Evolutionary conservation across 2,888 invertebrate genomes (phyloP).

Genomic region (Diaperis boleti): DNA sequence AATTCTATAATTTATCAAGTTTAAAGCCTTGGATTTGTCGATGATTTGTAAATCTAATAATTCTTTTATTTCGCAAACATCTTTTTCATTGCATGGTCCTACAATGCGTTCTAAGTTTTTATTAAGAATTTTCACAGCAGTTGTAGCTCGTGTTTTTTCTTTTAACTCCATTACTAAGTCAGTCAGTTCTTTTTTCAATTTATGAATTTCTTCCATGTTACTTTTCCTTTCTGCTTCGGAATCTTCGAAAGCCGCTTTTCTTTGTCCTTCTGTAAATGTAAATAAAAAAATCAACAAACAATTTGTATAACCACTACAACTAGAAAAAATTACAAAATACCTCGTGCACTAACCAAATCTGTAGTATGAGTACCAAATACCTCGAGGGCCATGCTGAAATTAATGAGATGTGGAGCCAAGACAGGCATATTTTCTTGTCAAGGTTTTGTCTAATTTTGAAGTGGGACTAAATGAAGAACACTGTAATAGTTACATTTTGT

Average conservation of each 20-base stretch:
- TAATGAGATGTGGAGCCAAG: too few species aligned
- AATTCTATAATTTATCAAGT: conserved; percentile 78
- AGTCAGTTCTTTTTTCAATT: conserved; percentile 81
- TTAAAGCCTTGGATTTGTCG: conserved; percentile 79
- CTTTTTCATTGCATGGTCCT: conserved; percentile 68
- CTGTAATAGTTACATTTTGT: too few species aligned
- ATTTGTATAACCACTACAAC: too few species aligned
- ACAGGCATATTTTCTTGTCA: too few species aligned
- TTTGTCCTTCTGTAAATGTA: conserved; percentile 79
- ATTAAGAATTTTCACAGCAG: conserved; percentile 56
- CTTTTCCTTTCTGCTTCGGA: conserved; percentile 81
- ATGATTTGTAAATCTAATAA: conserved; percentile 78
- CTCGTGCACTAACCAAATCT: too few species aligned
- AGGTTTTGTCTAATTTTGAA: too few species aligned
- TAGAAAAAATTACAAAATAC: too few species aligned
- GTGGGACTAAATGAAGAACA: too few species aligned
- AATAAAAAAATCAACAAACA: too few species aligned
- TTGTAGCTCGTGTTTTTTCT: conserved; percentile 69
- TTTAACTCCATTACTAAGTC: conserved; percentile 72
- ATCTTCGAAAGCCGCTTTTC: conserved; percentile 86
- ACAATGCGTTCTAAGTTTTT: conserved; percentile 58
- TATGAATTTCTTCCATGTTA: conserved; percentile 77
- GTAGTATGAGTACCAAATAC: too few species aligned
- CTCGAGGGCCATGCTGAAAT: too few species aligned
- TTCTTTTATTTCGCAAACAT: conserved; percentile 67